Evolutionary conservation across 23 tunicate genomes (phyloP), one percentile per base, ranked within the genome.

Genomic region (Ciona savignyi): DNA sequence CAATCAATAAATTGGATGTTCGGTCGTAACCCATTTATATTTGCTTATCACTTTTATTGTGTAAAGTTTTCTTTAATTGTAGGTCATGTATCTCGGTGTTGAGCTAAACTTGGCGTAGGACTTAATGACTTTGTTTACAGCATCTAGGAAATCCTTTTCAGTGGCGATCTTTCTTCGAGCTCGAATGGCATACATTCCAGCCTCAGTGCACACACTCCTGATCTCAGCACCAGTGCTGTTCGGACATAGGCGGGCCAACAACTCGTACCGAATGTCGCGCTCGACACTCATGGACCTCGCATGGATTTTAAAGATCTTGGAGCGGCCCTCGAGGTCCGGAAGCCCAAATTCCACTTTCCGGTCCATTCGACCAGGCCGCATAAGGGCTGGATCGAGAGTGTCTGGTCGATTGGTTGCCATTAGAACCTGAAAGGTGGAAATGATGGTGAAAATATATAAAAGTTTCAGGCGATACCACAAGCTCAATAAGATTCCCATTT

Each of bases 161-260:
- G 99, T 95, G 29, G 99, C 99, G 19, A 95, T 87, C 64, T 95
- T 95, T 49, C 99, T 69, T 11, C 99, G 80, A 60, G 99, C 95
- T 15, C 99, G 87, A 51, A 95, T 95, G n/a, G 99, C 99, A 70
- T 78, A 95, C 99, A 95, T 95, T 22, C 99, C 99, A 23, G 99
- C 99, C 84, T 95, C 99, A 19, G 99, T 95, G 78, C 99, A 95
- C 21, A 95, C 99, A 49, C 92, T 83, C 32, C 99, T 82, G 11
- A 95, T 95, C 69, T 95, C 99, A n/a, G 99, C 99, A 4, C 99
- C 99, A 1, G 99, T 95, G 75, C 90, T 83, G 85, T 95, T 95
- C 3, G 99, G 99, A 77, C 99, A 95, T 35, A 95, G 69, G 27
- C 99, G 83, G 11, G 88, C 96, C 61, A 95, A 73, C 27, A 95